Evolutionary conservation across 1,140 invertebrate genomes (phyloP), one percentile per base, ranked within the genome.

Genomic region (Anagrus nilaparvatae): DNA sequence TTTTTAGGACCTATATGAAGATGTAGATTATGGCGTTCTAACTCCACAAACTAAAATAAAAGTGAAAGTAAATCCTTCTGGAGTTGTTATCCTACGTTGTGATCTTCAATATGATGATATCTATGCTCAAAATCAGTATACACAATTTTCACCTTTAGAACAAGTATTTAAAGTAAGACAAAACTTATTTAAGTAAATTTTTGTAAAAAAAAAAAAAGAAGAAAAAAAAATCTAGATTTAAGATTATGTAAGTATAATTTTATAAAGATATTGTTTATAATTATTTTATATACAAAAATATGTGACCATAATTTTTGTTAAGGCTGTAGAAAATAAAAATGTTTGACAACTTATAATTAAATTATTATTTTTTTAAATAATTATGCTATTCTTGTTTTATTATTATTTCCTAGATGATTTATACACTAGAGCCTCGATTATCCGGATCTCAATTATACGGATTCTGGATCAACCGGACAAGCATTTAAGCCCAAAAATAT

Each of bases 1-100:
- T n/a, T n/a, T n/a, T 34, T 57, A 87, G 83, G 84, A 91, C 64
- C 63, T 91, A 17, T 92, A 89, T 61, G 85, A 87, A 63, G 82
- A 87, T 49, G 82, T 86, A 3, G 79, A 87, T 53, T 88, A 89
- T 53, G 87, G 87, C 31, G 74, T 86, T 38, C 65, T 91, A 25
- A 80, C 78, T 18, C 84, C 88, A 1, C 78, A 82, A 57, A 88
- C 90, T 14, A 85, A 86, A 61, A 87, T 96, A 51, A 90, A 87
- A 70, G 85, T 93, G 17, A 85, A 87, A 74, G 88, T 96, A 2
- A 93, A 95, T 69, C 91, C 91, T 50, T 90, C 90, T 60, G 89
- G 87, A 56, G 84, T 87, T 51, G 85, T 88, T 20, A 87, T 88
- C 56, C 66, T 88, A n/a, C 71, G 83, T 51, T 84, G 82, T 28